These are phyloP conservation scores for Drosophila navojoa DNA, from an alignment of 1,140 invertebrate species.

Conservation along the genomic window DNA sequence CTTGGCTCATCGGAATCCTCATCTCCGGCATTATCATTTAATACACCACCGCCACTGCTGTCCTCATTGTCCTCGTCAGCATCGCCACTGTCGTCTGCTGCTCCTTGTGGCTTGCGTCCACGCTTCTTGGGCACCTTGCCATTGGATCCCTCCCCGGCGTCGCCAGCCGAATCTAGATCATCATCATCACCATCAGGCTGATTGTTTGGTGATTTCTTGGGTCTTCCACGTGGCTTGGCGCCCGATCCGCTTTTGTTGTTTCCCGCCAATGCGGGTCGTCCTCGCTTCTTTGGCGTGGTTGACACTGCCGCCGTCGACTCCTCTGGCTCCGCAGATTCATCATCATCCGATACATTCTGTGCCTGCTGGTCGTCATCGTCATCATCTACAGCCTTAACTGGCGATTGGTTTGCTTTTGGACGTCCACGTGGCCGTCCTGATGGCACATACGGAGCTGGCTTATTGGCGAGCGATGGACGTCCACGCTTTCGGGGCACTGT, in stretches of 20 bases:
- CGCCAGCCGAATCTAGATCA: conserved; percentile 19
- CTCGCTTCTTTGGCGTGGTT: conserved; percentile 59
- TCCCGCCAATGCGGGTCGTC: conserved; percentile 34
- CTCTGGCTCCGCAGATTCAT: neutral
- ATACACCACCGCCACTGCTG: conserved; percentile 5
- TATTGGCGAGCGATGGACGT: conserved; percentile 34
- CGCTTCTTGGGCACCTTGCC: conserved; percentile 45
- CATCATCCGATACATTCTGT: conserved; percentile 4
- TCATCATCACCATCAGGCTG: conserved; percentile 27
- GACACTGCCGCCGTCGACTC: conserved; percentile 18
- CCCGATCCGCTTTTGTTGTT: conserved; percentile 2
- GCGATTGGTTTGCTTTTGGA: conserved; percentile 14
- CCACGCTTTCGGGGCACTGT: conserved; percentile 61
- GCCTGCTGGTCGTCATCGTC: conserved; percentile 35
- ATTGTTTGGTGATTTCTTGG: conserved; percentile 14
- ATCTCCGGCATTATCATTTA: neutral
- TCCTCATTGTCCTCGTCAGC: neutral
- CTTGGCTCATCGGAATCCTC: conserved; percentile 3
- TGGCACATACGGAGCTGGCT: conserved; percentile 25
- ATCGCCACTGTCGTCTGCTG: neutral
- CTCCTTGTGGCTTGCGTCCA: conserved; percentile 22
- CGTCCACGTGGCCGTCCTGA: conserved; percentile 36
- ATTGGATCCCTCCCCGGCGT: conserved; percentile 2
- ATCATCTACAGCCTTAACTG: conserved; percentile 1
- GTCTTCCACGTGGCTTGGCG: conserved; percentile 45